Conservation (phyloP, 2,888 invertebrate genomes). For the Linyphia triangularis region DNA sequence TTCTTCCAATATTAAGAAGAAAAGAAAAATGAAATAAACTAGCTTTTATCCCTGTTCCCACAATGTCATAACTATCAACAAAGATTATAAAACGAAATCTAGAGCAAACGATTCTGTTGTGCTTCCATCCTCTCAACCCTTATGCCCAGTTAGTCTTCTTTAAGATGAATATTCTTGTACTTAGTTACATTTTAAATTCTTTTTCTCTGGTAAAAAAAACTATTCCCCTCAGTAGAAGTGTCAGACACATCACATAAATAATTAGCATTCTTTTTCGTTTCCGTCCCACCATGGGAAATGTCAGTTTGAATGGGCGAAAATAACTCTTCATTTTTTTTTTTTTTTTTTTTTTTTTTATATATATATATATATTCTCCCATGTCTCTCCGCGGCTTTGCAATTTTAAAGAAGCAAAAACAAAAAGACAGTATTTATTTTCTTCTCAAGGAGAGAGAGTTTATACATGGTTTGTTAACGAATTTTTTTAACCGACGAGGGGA, state of each 20-base stretch:
- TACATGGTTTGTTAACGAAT: conserved; percentile 20
- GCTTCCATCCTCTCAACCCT: neutral
- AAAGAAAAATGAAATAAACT: too few relatives aligned
- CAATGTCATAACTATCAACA: too few relatives aligned
- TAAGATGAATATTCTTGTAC: neutral
- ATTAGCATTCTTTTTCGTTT: conserved; percentile 45
- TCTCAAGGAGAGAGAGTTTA: conserved; percentile 18
- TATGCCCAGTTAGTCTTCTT: neutral
- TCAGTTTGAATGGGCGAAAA: conserved; percentile 40
- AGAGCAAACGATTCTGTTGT: neutral
- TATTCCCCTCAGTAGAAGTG: conserved; percentile 38
- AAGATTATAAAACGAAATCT: neutral
- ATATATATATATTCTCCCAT: neutral
- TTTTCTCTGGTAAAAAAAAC: neutral
- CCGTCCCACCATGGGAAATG: conserved; percentile 44
- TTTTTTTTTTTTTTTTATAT: neutral
- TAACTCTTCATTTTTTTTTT: conserved; percentile 45
- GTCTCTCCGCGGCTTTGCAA: neutral
- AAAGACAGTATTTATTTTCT: conserved; percentile 38
- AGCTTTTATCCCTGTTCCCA: too few relatives aligned
- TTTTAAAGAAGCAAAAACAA: neutral
- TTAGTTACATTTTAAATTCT: conserved; percentile 15
- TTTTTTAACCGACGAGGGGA: neutral
- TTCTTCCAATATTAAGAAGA: too few relatives aligned
- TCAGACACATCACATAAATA: conserved; percentile 66